phyloP scores from a whole-genome alignment of 1,140 invertebrate genomes.

The Caerostris extrusa region DNA sequence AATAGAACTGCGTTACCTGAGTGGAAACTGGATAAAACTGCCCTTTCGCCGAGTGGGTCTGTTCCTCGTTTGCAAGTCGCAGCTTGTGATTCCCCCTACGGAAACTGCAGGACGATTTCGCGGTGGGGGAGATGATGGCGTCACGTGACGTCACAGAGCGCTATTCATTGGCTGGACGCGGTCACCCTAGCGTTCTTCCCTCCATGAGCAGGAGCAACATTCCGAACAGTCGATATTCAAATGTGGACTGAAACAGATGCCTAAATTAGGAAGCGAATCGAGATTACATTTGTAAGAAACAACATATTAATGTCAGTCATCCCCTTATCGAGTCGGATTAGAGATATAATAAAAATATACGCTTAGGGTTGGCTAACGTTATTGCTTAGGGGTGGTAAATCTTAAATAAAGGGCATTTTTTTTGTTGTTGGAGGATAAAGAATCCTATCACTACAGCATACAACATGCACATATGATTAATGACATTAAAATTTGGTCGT shows the following conservation, averaged over 20 bases:
- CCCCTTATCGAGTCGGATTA: background rate
- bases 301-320: background rate
- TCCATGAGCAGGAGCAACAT: conserved; percentile 51
- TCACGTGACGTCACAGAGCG: conserved; percentile 60
- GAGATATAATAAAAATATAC: background rate
- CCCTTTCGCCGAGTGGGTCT: conserved; percentile 29
- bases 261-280: background rate
- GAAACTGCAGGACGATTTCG: conserved; percentile 18
- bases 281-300: background rate
- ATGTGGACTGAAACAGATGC: conserved; percentile 29
- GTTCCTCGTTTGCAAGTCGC: background rate
- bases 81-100: conserved; percentile 57
- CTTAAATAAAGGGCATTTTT: too few relatives aligned
- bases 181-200: conserved; percentile 71
- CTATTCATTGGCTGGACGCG: conserved; percentile 62
- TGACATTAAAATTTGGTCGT: too few relatives aligned
- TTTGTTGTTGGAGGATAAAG: too few relatives aligned
- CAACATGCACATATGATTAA: too few relatives aligned
- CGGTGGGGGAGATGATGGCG: conserved; percentile 44
- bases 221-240: conserved; percentile 70
- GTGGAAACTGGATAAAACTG: background rate
- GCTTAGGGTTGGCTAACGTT: too few relatives aligned
- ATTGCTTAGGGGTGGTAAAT: too few relatives aligned
- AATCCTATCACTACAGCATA: too few relatives aligned
- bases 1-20: background rate